These are phyloP conservation scores for Parapristionchus giblindavisi DNA, from an alignment of 2,888 invertebrate species.

Conservation along the genomic window DNA sequence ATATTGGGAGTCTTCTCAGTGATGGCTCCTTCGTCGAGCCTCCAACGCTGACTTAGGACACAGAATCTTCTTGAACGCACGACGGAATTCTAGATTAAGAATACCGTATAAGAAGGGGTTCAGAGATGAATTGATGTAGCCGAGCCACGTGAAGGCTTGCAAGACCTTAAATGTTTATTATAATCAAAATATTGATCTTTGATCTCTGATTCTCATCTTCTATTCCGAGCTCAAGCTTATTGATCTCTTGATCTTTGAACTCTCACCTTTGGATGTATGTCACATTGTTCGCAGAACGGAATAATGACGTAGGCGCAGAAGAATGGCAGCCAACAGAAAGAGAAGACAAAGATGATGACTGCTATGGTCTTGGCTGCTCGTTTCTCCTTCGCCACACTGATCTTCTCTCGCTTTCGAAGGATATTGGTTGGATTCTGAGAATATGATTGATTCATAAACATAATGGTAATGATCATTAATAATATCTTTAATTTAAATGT, in stretches of 20 bases:
- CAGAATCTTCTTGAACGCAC: slow-evolving; percentile 68
- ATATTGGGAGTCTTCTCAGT: background rate
- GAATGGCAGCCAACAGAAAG: slow-evolving; percentile 70
- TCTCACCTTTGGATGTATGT: slow-evolving; percentile 67
- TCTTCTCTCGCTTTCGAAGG: slow-evolving; percentile 67
- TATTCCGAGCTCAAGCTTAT: background rate
- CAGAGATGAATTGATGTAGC: slow-evolving; percentile 68
- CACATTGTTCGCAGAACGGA: slow-evolving; percentile 69
- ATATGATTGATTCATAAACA: background rate
- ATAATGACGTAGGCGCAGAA: slow-evolving; percentile 69
- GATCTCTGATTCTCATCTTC: background rate
- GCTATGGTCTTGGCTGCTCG: slow-evolving; percentile 70
- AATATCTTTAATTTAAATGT: background rate
- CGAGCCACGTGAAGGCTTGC: slow-evolving; percentile 69
- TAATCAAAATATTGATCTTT: background rate
- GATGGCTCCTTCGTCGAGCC: slow-evolving; percentile 43
- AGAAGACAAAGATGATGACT: slow-evolving; percentile 70
- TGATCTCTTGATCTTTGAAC: background rate
- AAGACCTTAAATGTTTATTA: slow-evolving; percentile 55
- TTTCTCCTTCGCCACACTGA: slow-evolving; percentile 70
- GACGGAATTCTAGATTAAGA: slow-evolving; percentile 68
- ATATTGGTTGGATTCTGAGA: slow-evolving; percentile 63
- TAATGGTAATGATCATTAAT: background rate
- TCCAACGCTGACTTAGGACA: slow-evolving; percentile 64
- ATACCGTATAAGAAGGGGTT: slow-evolving; percentile 69